Conservation (phyloP, 1,140 invertebrate species). For the Drosophila mayri region DNA sequence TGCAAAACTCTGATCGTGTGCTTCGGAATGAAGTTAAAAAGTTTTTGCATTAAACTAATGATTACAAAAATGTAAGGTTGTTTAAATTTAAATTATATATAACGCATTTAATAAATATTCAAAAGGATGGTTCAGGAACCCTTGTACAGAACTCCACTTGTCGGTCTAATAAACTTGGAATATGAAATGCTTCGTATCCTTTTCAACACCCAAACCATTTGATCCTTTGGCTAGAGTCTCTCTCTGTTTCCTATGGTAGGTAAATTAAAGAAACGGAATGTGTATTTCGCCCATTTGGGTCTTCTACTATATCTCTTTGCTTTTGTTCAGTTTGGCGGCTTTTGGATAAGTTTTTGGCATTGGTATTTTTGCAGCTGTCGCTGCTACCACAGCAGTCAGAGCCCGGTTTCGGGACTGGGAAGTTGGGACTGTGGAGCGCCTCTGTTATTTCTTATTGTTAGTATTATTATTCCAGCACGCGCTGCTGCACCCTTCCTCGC, state of each 20-base stretch:
- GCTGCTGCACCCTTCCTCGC: constrained; percentile 16
- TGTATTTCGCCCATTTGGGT: constrained; percentile 9
- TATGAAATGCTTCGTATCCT: background rate
- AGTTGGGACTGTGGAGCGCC: constrained; percentile 11
- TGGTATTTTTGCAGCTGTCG: constrained; percentile 61
- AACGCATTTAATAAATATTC: background rate
- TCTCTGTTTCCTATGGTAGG: background rate
- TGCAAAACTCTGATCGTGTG: background rate
- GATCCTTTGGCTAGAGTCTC: background rate
- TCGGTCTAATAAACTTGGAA: background rate
- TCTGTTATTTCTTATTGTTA: constrained; percentile 48
- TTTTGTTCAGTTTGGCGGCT: constrained; percentile 50
- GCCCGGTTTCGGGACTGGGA: background rate
- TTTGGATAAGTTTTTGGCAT: constrained; percentile 45
- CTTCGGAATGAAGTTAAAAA: background rate
- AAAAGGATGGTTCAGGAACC: too few species aligned
- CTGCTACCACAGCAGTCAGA: constrained; percentile 1
- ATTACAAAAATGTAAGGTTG: too few species aligned
- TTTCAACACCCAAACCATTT: background rate
- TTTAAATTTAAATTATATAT: too few species aligned
- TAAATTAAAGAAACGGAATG: constrained; percentile 18
- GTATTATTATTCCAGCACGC: constrained; percentile 51
- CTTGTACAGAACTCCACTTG: too few species aligned
- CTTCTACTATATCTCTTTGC: constrained; percentile 25
- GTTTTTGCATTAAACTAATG: too few species aligned